Base-by-base conservation (phyloP, 2,113 vertebrate genomes). In the Chlamydotis undulata region DNA sequence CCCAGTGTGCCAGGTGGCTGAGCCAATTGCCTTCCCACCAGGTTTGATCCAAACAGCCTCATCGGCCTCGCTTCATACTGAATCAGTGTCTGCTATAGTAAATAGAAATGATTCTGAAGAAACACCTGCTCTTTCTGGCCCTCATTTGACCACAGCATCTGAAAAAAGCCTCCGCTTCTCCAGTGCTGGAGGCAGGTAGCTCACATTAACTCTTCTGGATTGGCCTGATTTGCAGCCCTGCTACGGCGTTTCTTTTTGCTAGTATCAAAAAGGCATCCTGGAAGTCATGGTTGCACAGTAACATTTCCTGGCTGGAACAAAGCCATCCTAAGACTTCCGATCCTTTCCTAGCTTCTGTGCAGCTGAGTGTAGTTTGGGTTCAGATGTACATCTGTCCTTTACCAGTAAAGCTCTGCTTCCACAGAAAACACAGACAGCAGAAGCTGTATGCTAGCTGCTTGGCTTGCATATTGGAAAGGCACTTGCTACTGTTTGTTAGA, bases 101-200 rank as follows among this genome's bases (percentile, higher is more conserved):
- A 43, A 23, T 13, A 23, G 70, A 43, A 41, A n/a, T 26, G 75
- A 9, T 61, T 60, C 60, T 26, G 47, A 21, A 81, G 89, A 29
- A 89, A 24, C 75, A 55, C 76, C 83, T 94, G 89, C 67, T 86
- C 67, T 64, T 78, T 25, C 75, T 84, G 83, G 83, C 70, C 56
- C 52, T 57, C 26, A 6, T 31, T 35, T 83, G 43, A n/a, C 60
- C 25, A 8, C 60, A 45, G 56, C 70, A 49, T 47, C 47, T 61
- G 65, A 41, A 39, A 39, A 53, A 67, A 67, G 25, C 31, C 35
- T 24, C 47, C 23, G 1, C 29, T 57, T 9, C 28, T 69, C 26
- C 21, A 24, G 43, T 43, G 39, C n/a, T 78, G 28, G 50, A 49
- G 59, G 24, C 53, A 33, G 24, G 43, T 19, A 53, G 13, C 31